Evolutionary conservation across 2,113 vertebrate species (phyloP).

Genomic region (Gymnobelideus leadbeateri): DNA sequence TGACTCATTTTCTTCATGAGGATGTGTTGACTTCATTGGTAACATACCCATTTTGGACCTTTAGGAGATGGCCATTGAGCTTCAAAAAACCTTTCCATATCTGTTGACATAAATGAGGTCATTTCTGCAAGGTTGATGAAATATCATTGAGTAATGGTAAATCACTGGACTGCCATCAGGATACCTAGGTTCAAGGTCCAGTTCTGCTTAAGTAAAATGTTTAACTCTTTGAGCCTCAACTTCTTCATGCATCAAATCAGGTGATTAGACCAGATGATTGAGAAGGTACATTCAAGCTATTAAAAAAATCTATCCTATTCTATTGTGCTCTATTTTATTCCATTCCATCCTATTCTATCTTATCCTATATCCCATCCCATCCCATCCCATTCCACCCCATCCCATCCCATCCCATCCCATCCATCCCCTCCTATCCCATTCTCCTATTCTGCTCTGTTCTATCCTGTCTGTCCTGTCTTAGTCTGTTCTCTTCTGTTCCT

Average conservation of each 20-base stretch:
- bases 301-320: not conserved
- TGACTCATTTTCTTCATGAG: not conserved
- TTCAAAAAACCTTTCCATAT: not conserved
- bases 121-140: not conserved
- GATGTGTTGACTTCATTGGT: not conserved
- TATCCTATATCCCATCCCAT: too few species aligned
- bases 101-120: not conserved
- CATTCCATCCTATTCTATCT: too few species aligned
- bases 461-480: not conserved
- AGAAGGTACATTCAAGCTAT: not conserved
- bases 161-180: not conserved
- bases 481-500: not conserved
- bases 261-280: too few species aligned
- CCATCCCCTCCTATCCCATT: not conserved
- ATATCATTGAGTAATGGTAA: accelerated
- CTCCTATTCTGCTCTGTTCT: not conserved
- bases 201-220: not conserved
- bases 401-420: not conserved
- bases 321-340: too few species aligned
- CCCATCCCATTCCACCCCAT: not conserved
- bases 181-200: not conserved
- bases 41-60: not conserved
- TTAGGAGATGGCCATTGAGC: not conserved
- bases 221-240: too few species aligned
- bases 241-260: not conserved